Evolutionary conservation across 2,888 invertebrate species (phyloP), one percentile per base, ranked within the genome.

Genomic region (Vandiemenella viatica): DNA sequence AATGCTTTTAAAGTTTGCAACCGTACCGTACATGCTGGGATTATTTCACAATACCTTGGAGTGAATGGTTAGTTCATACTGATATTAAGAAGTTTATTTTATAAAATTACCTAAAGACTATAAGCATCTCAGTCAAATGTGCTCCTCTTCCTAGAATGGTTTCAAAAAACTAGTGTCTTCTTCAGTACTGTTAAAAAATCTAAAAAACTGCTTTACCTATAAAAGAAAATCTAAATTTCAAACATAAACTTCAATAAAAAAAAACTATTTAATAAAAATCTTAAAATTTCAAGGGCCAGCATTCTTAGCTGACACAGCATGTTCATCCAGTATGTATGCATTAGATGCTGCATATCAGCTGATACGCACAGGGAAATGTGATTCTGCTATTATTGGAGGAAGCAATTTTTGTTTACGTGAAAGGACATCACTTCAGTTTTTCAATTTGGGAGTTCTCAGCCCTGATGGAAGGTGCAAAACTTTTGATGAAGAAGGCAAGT

Each of bases 401-500:
- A 13, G 6, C 6, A 6, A 26, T 26, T 26, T 26, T 6, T 26
- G 26, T 26, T 13, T 26, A 26, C 13, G 6, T 13, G 26, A 26
- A 8, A 8, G 7, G 13, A 26, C 13, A 8, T 6, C 6, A 8
- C 6, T 8, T 6, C 26, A 26, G 13, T 26, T 8, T 26, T 8
- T 26, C 7, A 13, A 26, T 6, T 13, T 26, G 13, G 26, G 26
- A 13, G 26, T 26, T 26, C 26, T 26, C 7, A 26, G 7, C 26
- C 26, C 7, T 26, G 26, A 26, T 26, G 26, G 26, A 6, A 26
- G 13, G 13, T 6, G 6, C 26, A 26, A 26, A 26, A 8, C 7
- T 26, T 26, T 26, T 13, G 26, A 26, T 13, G 26, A 26, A 26
- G 26, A 26, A 8, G 26, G 26, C 13, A 8, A 57, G 26, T 13